phyloP scores from a whole-genome alignment of 2,113 vertebrate species.

The Ptyas mucosa region DNA sequence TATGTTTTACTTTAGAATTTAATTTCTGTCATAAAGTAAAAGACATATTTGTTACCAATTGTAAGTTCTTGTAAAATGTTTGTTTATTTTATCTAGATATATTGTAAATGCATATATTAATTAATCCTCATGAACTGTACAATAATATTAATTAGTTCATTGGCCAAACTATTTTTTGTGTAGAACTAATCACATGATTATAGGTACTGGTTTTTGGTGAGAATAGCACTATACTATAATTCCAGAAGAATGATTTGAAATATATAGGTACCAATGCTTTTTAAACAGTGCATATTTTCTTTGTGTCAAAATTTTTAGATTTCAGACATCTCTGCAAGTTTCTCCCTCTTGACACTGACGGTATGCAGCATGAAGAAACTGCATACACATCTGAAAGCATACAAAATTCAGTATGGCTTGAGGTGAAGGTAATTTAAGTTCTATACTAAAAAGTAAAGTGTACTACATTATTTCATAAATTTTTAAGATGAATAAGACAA shows the following conservation, averaged over 20 bases:
- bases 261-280: slow-evolving; percentile 60
- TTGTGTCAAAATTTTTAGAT: slow-evolving; percentile 54
- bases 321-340: slow-evolving; percentile 57
- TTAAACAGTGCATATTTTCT: slow-evolving; percentile 67
- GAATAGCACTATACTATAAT: slow-evolving; percentile 57
- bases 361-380: slow-evolving; percentile 71
- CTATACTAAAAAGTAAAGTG: slow-evolving; percentile 57
- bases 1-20: slow-evolving; percentile 53
- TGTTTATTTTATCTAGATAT: background rate
- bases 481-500: slow-evolving; percentile 71
- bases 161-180: slow-evolving; percentile 38
- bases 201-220: slow-evolving; percentile 53
- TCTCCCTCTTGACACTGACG: slow-evolving; percentile 68
- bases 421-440: slow-evolving; percentile 73
- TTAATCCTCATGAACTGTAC: background rate
- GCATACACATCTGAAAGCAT: slow-evolving; percentile 71
- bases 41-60: slow-evolving; percentile 33
- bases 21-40: slow-evolving; percentile 36
- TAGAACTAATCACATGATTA: slow-evolving; percentile 37
- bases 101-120: slow-evolving; percentile 17
- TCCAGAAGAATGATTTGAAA: slow-evolving; percentile 59
- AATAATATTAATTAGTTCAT: slow-evolving; percentile 42
- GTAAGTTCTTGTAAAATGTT: slow-evolving; percentile 20
- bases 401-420: slow-evolving; percentile 70
- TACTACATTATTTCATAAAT: slow-evolving; percentile 63